Evolutionary conservation across 1,140 invertebrate genomes (phyloP).

Genomic region (Philotrypesis tridentata): DNA sequence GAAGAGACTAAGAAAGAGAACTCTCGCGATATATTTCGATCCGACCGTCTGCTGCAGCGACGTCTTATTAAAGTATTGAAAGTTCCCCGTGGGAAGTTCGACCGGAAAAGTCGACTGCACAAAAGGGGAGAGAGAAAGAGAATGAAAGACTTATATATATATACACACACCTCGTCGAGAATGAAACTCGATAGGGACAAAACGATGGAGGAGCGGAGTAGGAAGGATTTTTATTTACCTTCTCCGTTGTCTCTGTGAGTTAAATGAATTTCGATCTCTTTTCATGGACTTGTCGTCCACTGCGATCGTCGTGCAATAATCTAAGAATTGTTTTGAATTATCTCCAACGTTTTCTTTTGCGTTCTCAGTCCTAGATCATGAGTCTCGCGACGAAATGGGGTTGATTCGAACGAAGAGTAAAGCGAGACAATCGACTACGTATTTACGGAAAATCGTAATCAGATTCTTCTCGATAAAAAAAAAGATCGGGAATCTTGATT

Average conservation of each 20-base stretch:
- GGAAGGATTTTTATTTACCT: neutral
- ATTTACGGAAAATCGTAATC: too few relatives aligned
- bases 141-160: neutral
- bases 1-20: neutral
- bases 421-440: too few relatives aligned
- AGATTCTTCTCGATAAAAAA: too few relatives aligned
- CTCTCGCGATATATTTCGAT: neutral
- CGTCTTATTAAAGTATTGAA: constrained; percentile 27
- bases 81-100: neutral
- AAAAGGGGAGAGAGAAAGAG: neutral
- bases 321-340: neutral
- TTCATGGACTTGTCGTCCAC: neutral
- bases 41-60: neutral
- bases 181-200: constrained; percentile 11
- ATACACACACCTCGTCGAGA: neutral
- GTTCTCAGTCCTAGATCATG: too few relatives aligned
- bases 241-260: neutral
- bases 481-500: neutral
- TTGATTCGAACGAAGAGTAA: too few relatives aligned
- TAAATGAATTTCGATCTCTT: neutral
- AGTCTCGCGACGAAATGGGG: too few relatives aligned
- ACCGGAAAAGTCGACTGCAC: neutral
- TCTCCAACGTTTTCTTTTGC: neutral
- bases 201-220: neutral
- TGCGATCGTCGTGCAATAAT: neutral